Conservation (phyloP, 2,113 vertebrate species). For the Sceloporus undulatus region DNA sequence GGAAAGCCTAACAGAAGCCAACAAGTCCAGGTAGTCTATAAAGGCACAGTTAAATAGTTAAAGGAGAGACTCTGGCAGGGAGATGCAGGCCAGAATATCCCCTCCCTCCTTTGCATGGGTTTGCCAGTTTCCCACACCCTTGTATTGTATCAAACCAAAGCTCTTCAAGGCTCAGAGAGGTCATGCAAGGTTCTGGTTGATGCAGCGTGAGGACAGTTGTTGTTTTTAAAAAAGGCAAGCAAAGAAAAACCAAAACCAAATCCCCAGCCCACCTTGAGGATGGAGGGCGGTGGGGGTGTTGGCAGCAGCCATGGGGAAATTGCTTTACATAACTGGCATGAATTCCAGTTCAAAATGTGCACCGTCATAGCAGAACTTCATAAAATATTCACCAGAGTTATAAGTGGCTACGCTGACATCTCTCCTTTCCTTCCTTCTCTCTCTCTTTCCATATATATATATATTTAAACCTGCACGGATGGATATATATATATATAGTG, state of each 20-base stretch:
- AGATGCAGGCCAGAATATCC: background rate
- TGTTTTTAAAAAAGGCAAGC: background rate
- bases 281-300: background rate
- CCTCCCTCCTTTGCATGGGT: background rate
- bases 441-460: background rate
- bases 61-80: background rate
- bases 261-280: background rate
- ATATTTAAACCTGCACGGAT: slow-evolving; percentile 6
- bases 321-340: slow-evolving; percentile 42
- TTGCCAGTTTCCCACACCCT: background rate
- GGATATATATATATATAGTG: background rate
- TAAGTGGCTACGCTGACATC: slow-evolving; percentile 21
- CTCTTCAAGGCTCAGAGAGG: background rate
- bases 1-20: background rate
- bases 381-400: slow-evolving; percentile 48
- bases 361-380: slow-evolving; percentile 37
- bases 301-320: slow-evolving; percentile 5
- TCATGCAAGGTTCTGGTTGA: background rate
- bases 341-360: slow-evolving; percentile 8
- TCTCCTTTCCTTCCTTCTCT: background rate
- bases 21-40: background rate
- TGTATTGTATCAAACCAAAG: background rate
- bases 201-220: background rate
- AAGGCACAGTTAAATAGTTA: background rate
- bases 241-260: background rate